Percentiles rank a stretch among this genome's conserved stretches.
These are phyloP conservation scores for Falco cherrug DNA, from an alignment of 2,797 vertebrate genomes.

Conservation along the genomic window DNA sequence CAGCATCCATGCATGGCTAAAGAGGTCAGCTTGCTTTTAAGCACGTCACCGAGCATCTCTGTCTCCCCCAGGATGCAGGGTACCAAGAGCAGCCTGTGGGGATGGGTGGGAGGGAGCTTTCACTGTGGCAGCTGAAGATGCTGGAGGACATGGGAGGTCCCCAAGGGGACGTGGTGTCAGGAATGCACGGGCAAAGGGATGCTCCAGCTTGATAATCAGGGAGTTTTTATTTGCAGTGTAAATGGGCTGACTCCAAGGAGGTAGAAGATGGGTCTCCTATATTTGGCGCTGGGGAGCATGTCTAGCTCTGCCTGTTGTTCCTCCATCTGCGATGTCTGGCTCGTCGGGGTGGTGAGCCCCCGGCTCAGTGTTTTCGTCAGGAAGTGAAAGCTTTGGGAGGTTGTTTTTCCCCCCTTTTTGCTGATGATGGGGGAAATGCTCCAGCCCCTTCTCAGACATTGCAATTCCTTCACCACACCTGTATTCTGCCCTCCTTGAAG, in stretches of 20 bases:
- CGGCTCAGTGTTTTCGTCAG: rapidly evolving
- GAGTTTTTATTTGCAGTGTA: background rate
- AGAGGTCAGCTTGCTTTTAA: constrained; percentile 18
- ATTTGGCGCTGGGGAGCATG: background rate
- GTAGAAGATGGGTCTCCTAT: background rate
- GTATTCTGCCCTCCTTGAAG: background rate
- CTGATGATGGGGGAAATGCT: background rate
- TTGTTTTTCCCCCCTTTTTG: rapidly evolving
- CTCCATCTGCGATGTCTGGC: background rate
- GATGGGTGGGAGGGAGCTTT: background rate
- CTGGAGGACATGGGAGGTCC: background rate
- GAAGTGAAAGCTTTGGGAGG: background rate
- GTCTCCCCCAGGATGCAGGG: background rate
- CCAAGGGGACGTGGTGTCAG: rapidly evolving
- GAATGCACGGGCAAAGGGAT: background rate
- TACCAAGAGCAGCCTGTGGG: background rate
- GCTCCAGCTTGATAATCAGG: rapidly evolving
- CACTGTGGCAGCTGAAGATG: rapidly evolving
- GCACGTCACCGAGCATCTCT: background rate
- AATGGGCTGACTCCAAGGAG: background rate
- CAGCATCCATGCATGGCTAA: background rate
- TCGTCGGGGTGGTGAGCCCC: background rate
- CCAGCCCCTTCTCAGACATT: background rate
- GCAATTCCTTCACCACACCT: background rate
- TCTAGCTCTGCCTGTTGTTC: background rate